These are phyloP conservation scores for Luehdorfia chinensis DNA, from an alignment of 1,140 invertebrate genomes.

Conservation along the genomic window DNA sequence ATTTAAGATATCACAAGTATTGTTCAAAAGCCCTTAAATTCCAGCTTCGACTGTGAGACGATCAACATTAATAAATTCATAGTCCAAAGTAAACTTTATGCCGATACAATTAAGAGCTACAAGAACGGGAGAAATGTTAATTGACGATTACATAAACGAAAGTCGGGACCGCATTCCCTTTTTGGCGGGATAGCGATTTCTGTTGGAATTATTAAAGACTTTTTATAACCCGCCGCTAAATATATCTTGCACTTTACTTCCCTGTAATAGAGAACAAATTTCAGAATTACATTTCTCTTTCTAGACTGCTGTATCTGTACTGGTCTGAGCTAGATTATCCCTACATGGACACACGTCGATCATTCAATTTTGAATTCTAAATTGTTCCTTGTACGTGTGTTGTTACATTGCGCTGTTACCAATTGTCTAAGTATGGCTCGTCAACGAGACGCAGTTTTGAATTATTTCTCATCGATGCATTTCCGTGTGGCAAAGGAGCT, in stretches of 20 bases:
- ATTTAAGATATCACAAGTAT: slow-evolving; percentile 16
- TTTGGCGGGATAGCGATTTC: slow-evolving; percentile 41
- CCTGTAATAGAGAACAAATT: slow-evolving; percentile 12
- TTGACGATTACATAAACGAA: slow-evolving; percentile 18
- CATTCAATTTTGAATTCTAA: slow-evolving; percentile 18
- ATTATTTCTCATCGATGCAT: slow-evolving; percentile 3
- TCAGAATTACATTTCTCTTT: slow-evolving; percentile 17
- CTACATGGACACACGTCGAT: slow-evolving; percentile 26
- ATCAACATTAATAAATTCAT: slow-evolving; percentile 1
- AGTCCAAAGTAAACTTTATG: slow-evolving; percentile 19
- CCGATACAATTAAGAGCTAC: slow-evolving; percentile 6
- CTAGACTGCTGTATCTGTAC: slow-evolving; percentile 37
- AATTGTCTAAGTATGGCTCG: slow-evolving; percentile 6
- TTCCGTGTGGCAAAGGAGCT: slow-evolving; percentile 11
- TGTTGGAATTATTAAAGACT: slow-evolving; percentile 23
- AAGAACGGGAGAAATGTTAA: slow-evolving; percentile 12
- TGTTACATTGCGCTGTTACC: slow-evolving; percentile 3
- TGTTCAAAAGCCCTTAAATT: slow-evolving; percentile 18
- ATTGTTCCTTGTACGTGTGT: slow-evolving; percentile 10
- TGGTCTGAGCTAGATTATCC: slow-evolving; percentile 38
- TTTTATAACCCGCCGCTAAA: slow-evolving; percentile 5
- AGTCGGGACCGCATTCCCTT: slow-evolving; percentile 31
- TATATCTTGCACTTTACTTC: slow-evolving; percentile 7
- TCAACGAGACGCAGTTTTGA: slow-evolving; percentile 5
- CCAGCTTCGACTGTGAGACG: slow-evolving; percentile 10